phyloP scores from a whole-genome alignment of 1,140 invertebrate genomes.

The Prorops nasuta region DNA sequence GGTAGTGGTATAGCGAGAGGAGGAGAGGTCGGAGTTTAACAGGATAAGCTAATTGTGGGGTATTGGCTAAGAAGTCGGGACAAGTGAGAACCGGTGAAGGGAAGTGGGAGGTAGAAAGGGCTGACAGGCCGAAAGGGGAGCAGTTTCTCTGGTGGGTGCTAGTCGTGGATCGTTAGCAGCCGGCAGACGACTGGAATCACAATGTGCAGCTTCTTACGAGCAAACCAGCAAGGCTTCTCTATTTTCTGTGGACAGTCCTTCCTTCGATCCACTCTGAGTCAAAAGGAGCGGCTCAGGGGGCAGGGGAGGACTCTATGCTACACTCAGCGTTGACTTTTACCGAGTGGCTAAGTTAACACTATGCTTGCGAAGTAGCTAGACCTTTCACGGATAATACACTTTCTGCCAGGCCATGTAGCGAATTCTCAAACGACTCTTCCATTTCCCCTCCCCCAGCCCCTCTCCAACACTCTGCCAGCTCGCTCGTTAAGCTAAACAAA shows the following conservation, averaged over 20 bases:
- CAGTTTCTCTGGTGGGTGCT: slow-evolving; percentile 28
- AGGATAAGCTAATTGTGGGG: slow-evolving; percentile 58
- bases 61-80: slow-evolving; percentile 56
- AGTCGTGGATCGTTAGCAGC: slow-evolving; percentile 53
- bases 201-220: slow-evolving; percentile 53
- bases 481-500: too few species aligned
- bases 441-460: too few species aligned
- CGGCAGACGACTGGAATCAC: slow-evolving; percentile 52
- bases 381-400: too few species aligned
- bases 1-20: too few species aligned
- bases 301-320: slow-evolving; percentile 18
- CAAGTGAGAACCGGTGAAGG: slow-evolving; percentile 34
- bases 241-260: slow-evolving; percentile 38
- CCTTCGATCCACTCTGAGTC: slow-evolving; percentile 26
- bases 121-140: slow-evolving; percentile 5
- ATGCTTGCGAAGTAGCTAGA: not conserved
- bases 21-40: slow-evolving; percentile 50
- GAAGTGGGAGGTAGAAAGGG: slow-evolving; percentile 3
- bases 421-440: too few species aligned
- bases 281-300: slow-evolving; percentile 2
- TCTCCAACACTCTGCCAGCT: too few species aligned
- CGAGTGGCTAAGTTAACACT: slow-evolving; percentile 1
- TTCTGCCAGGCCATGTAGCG: too few species aligned
- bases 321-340: slow-evolving; percentile 3
- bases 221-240: slow-evolving; percentile 27